A percentile compares a stretch with the other conserved stretches of the same genome.
These are phyloP conservation scores for Gonocerus acuteangulatus DNA, from an alignment of 2,888 invertebrate genomes.

Conservation along the genomic window DNA sequence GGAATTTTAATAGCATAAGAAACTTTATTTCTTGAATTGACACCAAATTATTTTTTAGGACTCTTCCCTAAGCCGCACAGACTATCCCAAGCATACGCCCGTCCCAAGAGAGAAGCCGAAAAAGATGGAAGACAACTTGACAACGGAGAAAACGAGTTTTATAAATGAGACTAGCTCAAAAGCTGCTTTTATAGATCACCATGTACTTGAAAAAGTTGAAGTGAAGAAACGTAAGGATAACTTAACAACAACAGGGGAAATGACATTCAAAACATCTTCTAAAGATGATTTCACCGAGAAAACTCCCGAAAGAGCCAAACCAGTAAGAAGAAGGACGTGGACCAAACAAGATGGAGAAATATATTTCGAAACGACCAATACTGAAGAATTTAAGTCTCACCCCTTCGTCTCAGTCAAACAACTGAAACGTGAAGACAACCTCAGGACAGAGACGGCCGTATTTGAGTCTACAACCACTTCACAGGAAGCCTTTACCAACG, in stretches of 20 bases:
- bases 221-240: slow-evolving; percentile 40
- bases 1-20: too few relatives aligned
- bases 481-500: slow-evolving; percentile 43
- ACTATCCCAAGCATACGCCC: slow-evolving; percentile 39
- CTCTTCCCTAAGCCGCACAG: slow-evolving; percentile 38
- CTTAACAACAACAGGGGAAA: slow-evolving; percentile 45
- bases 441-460: slow-evolving; percentile 49
- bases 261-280: slow-evolving; percentile 58
- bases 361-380: slow-evolving; percentile 56
- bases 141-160: slow-evolving; percentile 37
- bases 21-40: too few relatives aligned
- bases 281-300: slow-evolving; percentile 57
- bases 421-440: slow-evolving; percentile 46
- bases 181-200: slow-evolving; percentile 39
- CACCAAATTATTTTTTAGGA: slow-evolving; percentile 36
- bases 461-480: slow-evolving; percentile 47
- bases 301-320: slow-evolving; percentile 50
- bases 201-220: slow-evolving; percentile 36
- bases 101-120: slow-evolving; percentile 38
- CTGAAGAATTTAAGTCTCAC: slow-evolving; percentile 47
- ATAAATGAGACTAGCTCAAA: slow-evolving; percentile 38
- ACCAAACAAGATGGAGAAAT: slow-evolving; percentile 64
- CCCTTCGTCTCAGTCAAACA: slow-evolving; percentile 39
- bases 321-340: slow-evolving; percentile 57
- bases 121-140: slow-evolving; percentile 38